Conservation (phyloP, 1,140 invertebrate genomes). For the Drosophila asahinai region DNA sequence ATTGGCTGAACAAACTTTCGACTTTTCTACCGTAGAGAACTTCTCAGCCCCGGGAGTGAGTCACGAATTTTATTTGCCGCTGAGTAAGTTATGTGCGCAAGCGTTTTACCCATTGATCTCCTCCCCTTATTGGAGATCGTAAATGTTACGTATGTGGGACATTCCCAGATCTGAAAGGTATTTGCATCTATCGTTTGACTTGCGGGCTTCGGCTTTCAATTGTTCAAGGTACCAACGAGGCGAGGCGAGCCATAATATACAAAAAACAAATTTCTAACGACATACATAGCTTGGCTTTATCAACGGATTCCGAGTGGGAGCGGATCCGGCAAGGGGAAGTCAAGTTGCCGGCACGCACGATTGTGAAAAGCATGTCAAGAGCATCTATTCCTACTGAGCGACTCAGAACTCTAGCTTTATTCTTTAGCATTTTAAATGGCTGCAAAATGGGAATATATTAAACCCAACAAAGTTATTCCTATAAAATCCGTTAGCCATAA, state of each 20-base stretch:
- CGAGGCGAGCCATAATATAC: slow-evolving; percentile 7
- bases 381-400: slow-evolving; percentile 9
- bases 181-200: slow-evolving; percentile 34
- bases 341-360: slow-evolving; percentile 19
- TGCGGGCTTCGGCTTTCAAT: slow-evolving; percentile 15
- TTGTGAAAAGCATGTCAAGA: slow-evolving; percentile 57
- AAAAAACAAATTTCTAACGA: slow-evolving; percentile 18
- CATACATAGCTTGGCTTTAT: slow-evolving; percentile 33
- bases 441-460: neutral
- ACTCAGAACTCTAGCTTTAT: neutral
- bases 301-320: slow-evolving; percentile 10
- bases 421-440: neutral
- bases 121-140: slow-evolving; percentile 17
- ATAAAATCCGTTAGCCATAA: neutral
- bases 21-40: neutral
- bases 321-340: slow-evolving; percentile 4
- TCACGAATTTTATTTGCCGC: slow-evolving; percentile 30
- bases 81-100: slow-evolving; percentile 24
- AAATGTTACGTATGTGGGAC: slow-evolving; percentile 36
- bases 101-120: slow-evolving; percentile 36
- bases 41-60: slow-evolving; percentile 9
- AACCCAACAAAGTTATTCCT: too few species aligned
- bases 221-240: slow-evolving; percentile 11
- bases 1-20: neutral
- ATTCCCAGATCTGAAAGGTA: slow-evolving; percentile 32